Conservation (phyloP, 2,888 invertebrate genomes). For the Liopterus haemorrhoidalis region DNA sequence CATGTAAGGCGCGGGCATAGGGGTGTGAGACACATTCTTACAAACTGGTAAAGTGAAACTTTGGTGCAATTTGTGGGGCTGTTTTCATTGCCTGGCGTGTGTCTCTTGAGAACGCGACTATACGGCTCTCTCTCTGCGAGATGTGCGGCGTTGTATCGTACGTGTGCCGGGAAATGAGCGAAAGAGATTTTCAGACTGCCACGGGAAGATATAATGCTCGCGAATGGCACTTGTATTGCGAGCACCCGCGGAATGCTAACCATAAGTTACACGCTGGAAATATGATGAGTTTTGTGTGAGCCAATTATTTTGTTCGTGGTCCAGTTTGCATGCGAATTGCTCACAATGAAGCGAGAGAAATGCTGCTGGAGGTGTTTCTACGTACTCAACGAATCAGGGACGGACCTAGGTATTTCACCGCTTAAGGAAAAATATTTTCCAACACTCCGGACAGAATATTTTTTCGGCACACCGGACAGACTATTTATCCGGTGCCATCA, state of each 20-base stretch:
- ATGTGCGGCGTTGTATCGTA: background rate
- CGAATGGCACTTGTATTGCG: background rate
- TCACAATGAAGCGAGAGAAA: constrained; percentile 33
- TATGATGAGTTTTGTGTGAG: constrained; percentile 33
- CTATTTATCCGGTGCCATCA: too few relatives aligned
- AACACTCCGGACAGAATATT: too few relatives aligned
- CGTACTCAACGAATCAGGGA: too few relatives aligned
- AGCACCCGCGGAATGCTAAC: constrained; percentile 23
- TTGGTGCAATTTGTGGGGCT: constrained; percentile 41
- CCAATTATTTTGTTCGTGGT: constrained; percentile 37
- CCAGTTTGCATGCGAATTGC: constrained; percentile 37
- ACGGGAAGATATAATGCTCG: background rate
- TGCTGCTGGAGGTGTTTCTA: too few relatives aligned
- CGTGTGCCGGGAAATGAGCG: background rate
- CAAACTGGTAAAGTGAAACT: constrained; percentile 41
- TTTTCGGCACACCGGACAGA: too few relatives aligned
- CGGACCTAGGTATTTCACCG: too few relatives aligned
- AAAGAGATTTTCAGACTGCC: background rate
- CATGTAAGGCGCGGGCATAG: background rate
- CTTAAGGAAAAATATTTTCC: too few relatives aligned
- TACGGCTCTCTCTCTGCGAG: background rate
- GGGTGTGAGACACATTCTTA: constrained; percentile 35
- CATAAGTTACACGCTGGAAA: constrained; percentile 30
- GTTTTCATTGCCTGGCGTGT: constrained; percentile 32
- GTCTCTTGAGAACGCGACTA: background rate